Base-by-base conservation (phyloP, 2,797 vertebrate genomes). In the Anisognathus igniventris region DNA sequence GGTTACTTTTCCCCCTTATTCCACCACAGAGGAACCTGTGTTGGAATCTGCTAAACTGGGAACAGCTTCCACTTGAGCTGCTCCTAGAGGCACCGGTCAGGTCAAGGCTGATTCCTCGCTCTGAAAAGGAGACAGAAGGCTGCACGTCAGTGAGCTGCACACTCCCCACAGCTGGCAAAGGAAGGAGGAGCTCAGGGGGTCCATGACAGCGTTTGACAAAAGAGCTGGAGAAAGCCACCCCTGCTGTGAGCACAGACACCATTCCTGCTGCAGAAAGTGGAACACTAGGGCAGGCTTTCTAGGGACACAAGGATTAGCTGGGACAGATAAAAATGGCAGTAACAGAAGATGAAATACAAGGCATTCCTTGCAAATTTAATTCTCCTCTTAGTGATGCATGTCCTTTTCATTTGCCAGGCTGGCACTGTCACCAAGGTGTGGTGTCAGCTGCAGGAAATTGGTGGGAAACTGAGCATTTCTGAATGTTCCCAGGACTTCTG, bases 281-380 rank as follows among this genome's bases (percentile, higher is more conserved):
- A 88, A 93, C 51, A 91, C 70, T 88, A 67, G 80, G 76, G 14
- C 89, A 92, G 77, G 89, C 68, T 73, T 96, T 93, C 79, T 54
- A 83, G 76, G 82, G 91, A 86, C 60, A 88, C 2, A 1, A 60
- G 90, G 50, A 87, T 93, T 79, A 93, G 67, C 37, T 0, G 1
- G 51, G 75, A 88, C 60, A 96, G 76, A 88, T 39, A 85, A 88
- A 95, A 91, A 72, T 22, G 22, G 61, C 60, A 70, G 66, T 19
- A 64, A 66, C 17, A 78, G 58, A 92, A 92, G 70, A 88, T 88
- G 3, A 92, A 96, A 92, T 84, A 64, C 37, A 81, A 93, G 33
- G 10, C 54, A 62, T 53, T 80, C 45, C 35, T 42, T 88, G 71
- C 42, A 88, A 90, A 74, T 90, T 61, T 87, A 68, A 91, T 91